phyloP scores from a whole-genome alignment of 2,888 invertebrate species.

The Dastarcus helophoroides region DNA sequence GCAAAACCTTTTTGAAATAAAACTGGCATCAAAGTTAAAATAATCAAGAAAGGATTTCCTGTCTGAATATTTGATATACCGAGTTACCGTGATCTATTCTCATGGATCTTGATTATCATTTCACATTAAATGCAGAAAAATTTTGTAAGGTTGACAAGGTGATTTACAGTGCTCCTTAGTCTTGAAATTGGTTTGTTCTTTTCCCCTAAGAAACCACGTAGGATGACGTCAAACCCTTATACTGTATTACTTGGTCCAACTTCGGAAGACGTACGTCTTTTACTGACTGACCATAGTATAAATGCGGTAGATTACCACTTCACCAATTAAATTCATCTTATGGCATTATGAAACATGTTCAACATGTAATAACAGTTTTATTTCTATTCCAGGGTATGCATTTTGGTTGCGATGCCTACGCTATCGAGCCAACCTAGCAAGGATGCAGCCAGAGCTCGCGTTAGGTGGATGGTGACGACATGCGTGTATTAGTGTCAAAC shows the following conservation, averaged over 20 bases:
- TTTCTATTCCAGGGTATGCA: not conserved
- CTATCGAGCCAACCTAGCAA: constrained; percentile 13
- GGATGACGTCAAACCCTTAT: no score
- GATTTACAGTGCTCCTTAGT: not conserved
- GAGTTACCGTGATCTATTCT: not conserved
- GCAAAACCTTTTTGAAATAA: no score
- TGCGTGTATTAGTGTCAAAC: constrained; percentile 25
- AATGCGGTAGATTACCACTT: no score
- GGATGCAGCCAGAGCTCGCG: constrained; percentile 12
- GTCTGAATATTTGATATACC: constrained; percentile 1
- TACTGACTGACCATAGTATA: no score
- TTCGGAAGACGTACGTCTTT: no score
- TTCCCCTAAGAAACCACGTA: no score
- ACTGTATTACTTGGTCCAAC: no score
- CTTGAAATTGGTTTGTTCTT: no score
- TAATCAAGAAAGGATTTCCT: no score
- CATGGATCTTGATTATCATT: not conserved
- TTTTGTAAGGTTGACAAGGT: not conserved
- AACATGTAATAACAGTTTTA: not conserved
- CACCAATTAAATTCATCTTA: no score
- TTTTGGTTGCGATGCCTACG: not conserved
- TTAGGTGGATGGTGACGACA: constrained; percentile 30
- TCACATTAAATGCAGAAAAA: not conserved
- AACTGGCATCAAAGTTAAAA: no score
- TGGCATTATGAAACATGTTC: not conserved